Base-by-base conservation (phyloP, 2,797 vertebrate genomes). In the Pantherophis alleghaniensis region DNA sequence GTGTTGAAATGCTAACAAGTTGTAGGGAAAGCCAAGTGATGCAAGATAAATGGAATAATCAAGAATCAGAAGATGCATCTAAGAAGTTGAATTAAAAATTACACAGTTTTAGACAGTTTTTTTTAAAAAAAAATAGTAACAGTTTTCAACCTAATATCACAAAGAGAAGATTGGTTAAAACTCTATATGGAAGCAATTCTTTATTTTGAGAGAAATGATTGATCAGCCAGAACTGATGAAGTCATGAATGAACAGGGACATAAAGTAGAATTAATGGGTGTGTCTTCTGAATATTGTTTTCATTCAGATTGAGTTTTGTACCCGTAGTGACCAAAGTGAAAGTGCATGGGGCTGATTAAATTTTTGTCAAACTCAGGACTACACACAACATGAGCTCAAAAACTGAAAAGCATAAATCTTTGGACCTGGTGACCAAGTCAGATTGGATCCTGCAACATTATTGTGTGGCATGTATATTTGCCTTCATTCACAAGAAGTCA, bases 41-140 rank as follows among this genome's bases (percentile, higher is more conserved):
- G 88, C 91, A 93, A 51, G 7, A 87, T 60, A 94, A 47, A 87
- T 91, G 92, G 28, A 24, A 92, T 86, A 5, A 86, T 94, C 89
- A 69, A 89, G 90, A 5, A 59, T 89, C 51, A 79, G 2, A 26
- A 87, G 87, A 93, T 92, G 93, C 61, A 18, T 93, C 16, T 56
- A 22, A 93, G 83, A 90, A 89, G 24, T 2, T 57, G 1, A 92
- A 63, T 95, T 93, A 91, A 91, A 88, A 88, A 90, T 93, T 26
- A 59, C 87, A 92, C 12, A 20, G 16, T 57, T 88, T 56, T 56
- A 88, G 18, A 6, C 2, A 5, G 5, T 69, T 69, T 69, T n/a
- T 42, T 74, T 20, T 16, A 2, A 2, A 37, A 37, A 37, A 7
- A 69, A 56, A 60, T 32, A 79, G 37, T 22, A 13, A 55, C 32